phyloP scores from a whole-genome alignment of 2,888 invertebrate species.

The Ganaspis brasiliensis region DNA sequence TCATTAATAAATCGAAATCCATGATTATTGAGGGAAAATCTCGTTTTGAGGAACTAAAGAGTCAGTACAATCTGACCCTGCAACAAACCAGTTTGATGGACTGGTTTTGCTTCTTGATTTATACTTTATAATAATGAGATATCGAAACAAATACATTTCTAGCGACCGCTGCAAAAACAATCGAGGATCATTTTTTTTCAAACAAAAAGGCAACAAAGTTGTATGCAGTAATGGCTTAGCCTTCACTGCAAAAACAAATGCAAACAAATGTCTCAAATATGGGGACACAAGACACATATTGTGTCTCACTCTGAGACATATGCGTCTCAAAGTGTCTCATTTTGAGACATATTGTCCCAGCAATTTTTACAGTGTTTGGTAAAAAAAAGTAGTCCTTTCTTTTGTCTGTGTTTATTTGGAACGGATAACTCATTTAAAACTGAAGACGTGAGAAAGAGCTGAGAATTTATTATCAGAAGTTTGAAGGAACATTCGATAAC shows the following conservation, averaged over 20 bases:
- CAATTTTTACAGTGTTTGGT: too few species aligned
- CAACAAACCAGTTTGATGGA: slow-evolving; percentile 56
- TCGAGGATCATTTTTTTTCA: slow-evolving; percentile 50
- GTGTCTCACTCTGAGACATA: too few species aligned
- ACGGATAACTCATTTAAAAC: slow-evolving; percentile 56
- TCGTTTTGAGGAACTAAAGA: slow-evolving; percentile 56
- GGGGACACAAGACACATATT: too few species aligned
- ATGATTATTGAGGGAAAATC: slow-evolving; percentile 58
- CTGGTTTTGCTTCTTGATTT: slow-evolving; percentile 56
- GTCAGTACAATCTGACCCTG: slow-evolving; percentile 56
- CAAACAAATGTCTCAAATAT: too few species aligned
- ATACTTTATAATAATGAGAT: slow-evolving; percentile 45
- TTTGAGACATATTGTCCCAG: too few species aligned
- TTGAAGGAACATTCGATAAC: slow-evolving; percentile 56
- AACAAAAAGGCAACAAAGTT: slow-evolving; percentile 48
- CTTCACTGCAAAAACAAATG: too few species aligned
- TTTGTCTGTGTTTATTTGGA: slow-evolving; percentile 54
- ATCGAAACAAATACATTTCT: slow-evolving; percentile 52
- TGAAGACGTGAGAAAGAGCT: slow-evolving; percentile 55
- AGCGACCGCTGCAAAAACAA: slow-evolving; percentile 57
- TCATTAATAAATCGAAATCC: slow-evolving; percentile 29
- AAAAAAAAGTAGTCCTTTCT: slow-evolving; percentile 45
- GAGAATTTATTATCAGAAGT: slow-evolving; percentile 54
- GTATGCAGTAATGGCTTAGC: slow-evolving; percentile 56
- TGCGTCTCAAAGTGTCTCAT: too few species aligned